These are phyloP conservation scores for Acrocyrtus sp. DNA, from an alignment of 2,888 invertebrate genomes.

Conservation along the genomic window DNA sequence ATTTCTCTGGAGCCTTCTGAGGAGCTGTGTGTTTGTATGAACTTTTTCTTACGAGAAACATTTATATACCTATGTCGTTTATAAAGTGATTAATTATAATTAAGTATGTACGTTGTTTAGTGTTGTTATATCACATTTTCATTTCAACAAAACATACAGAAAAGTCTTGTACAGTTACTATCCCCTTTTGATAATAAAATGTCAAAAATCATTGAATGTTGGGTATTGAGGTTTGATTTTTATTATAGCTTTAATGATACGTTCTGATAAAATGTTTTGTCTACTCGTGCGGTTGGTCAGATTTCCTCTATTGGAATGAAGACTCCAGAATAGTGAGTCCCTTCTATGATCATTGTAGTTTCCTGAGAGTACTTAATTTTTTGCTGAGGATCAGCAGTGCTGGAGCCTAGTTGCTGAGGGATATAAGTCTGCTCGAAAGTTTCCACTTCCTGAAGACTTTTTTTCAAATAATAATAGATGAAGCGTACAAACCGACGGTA, in stretches of 20 bases:
- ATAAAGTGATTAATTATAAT: background rate
- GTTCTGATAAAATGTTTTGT: too few relatives aligned
- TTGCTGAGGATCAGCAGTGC: background rate
- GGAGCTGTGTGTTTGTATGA: slow-evolving; percentile 43
- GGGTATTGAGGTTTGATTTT: too few relatives aligned
- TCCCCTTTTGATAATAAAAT: slow-evolving; percentile 35
- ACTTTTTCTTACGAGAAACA: slow-evolving; percentile 24
- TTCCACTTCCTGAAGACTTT: slow-evolving; percentile 24
- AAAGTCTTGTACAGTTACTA: slow-evolving; percentile 45
- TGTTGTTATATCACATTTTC: too few relatives aligned
- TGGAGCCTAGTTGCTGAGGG: background rate
- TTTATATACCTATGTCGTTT: slow-evolving; percentile 4
- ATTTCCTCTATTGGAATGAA: slow-evolving; percentile 16
- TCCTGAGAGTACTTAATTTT: slow-evolving; percentile 10
- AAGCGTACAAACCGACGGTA: slow-evolving; percentile 36
- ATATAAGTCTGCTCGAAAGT: slow-evolving; percentile 25
- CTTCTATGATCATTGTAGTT: slow-evolving; percentile 2
- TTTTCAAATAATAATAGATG: slow-evolving; percentile 28
- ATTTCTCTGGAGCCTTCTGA: slow-evolving; percentile 37
- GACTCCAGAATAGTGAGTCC: background rate
- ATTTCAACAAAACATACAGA: slow-evolving; percentile 18
- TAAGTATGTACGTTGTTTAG: slow-evolving; percentile 18
- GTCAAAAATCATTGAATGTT: too few relatives aligned
- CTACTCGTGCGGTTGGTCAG: too few relatives aligned
- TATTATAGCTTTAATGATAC: too few relatives aligned